Evolutionary conservation across 92 coral and sea anemone species (phyloP).

Genomic region (Galaxea fascicularis): DNA sequence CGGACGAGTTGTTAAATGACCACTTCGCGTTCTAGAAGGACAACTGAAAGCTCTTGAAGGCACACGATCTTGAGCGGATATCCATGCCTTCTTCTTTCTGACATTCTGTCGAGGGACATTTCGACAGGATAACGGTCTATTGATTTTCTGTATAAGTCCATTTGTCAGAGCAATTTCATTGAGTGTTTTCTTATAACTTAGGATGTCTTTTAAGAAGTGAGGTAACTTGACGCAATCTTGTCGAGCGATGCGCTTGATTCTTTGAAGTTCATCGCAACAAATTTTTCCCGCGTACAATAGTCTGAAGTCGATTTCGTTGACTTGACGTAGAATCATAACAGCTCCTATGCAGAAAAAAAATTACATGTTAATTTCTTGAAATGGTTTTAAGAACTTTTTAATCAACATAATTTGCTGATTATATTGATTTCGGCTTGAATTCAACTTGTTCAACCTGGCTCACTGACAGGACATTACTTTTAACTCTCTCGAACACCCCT

Average conservation of each 20-base stretch:
- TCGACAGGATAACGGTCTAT: constrained; percentile 72
- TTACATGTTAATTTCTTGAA: not conserved
- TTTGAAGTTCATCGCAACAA: constrained; percentile 82
- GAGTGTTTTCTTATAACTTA: constrained; percentile 77
- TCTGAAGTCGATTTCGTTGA: constrained; percentile 94
- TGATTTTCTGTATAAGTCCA: constrained; percentile 78
- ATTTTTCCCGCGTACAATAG: constrained; percentile 90
- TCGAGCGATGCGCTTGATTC: constrained; percentile 88
- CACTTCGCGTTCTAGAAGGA: constrained; percentile 44
- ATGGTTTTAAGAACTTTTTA: not conserved
- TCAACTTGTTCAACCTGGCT: no score
- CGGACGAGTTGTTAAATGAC: not conserved
- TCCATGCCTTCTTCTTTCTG: constrained; percentile 48
- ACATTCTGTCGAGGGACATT: constrained; percentile 50
- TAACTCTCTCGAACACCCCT: no score
- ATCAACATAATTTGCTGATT: not conserved
- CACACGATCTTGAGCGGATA: constrained; percentile 47
- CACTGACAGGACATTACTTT: no score
- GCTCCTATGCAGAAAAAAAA: constrained; percentile 68
- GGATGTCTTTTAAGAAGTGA: constrained; percentile 80
- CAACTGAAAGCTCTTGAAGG: constrained; percentile 60
- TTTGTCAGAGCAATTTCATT: constrained; percentile 87
- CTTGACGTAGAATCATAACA: constrained; percentile 88
- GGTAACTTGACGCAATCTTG: constrained; percentile 85
- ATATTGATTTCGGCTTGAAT: not conserved